Percentiles rank a stretch among this genome's conserved stretches.
Evolutionary conservation across 92 coral and sea anemone species (phyloP).

Genomic region (Umimayanthus chanpuru): DNA sequence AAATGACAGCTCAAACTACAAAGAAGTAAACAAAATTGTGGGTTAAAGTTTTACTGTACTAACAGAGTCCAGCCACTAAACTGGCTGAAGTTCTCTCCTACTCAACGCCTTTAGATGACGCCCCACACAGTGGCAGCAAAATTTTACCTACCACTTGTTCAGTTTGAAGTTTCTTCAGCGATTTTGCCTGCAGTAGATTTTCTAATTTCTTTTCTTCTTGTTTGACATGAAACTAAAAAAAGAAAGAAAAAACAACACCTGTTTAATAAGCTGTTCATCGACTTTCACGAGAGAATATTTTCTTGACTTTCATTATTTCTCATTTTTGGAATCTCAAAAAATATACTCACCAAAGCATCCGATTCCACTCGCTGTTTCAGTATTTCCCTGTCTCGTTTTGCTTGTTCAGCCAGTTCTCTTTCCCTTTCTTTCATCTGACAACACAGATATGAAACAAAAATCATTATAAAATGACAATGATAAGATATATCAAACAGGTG

Average conservation of each 20-base stretch:
- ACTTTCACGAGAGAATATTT: not conserved
- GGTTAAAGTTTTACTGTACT: no score
- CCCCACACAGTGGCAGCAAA: not conserved
- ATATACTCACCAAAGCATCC: conserved; percentile 78
- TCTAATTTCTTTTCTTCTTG: conserved; percentile 76
- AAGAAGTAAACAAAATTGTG: no score
- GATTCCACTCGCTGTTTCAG: conserved; percentile 86
- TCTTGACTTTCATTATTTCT: not conserved
- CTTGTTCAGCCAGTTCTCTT: conserved; percentile 61
- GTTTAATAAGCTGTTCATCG: not conserved
- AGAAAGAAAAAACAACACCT: not conserved
- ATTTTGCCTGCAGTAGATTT: conserved; percentile 70
- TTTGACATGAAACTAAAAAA: conserved; percentile 75
- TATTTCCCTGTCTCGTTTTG: conserved; percentile 66
- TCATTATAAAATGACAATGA: not conserved
- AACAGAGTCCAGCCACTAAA: no score
- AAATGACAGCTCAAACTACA: no score
- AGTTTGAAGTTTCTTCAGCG: conserved; percentile 72
- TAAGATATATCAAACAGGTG: not conserved
- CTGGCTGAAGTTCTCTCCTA: not conserved
- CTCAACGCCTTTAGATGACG: not conserved
- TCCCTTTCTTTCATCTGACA: conserved; percentile 87
- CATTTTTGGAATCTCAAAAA: not conserved
- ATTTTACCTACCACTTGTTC: conserved; percentile 83
- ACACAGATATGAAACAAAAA: not conserved